phyloP scores from a whole-genome alignment of 1,140 invertebrate species.

The Pachyrhynchus sulphureomaculatus region DNA sequence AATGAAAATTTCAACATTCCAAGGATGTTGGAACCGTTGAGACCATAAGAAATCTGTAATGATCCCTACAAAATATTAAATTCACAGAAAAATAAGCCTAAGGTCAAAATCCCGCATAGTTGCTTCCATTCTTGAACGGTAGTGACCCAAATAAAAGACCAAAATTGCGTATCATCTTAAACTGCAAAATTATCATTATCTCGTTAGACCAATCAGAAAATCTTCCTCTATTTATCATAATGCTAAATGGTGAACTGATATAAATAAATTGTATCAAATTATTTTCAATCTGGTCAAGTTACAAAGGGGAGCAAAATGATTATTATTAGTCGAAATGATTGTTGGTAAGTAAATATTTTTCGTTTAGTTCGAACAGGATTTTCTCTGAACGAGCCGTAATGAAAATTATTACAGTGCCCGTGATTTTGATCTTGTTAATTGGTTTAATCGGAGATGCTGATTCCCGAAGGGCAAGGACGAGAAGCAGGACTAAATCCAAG shows the following conservation, averaged over 20 bases:
- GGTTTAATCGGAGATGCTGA: constrained; percentile 35
- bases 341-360: constrained; percentile 4
- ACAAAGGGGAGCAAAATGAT: constrained; percentile 17
- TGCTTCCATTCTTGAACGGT: no score
- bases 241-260: constrained; percentile 11
- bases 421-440: constrained; percentile 35
- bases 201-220: constrained; percentile 16
- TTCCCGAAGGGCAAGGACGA: constrained; percentile 62
- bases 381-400: constrained; percentile 21
- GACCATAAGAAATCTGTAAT: no score
- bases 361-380: constrained; percentile 22
- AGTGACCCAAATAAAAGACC: no score
- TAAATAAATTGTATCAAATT: constrained; percentile 36
- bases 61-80: no score
- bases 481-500: constrained; percentile 70
- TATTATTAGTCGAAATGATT: constrained; percentile 2
- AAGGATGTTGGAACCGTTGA: no score
- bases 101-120: no score
- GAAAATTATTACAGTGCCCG: constrained; percentile 28
- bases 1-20: no score
- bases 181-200: constrained; percentile 14
- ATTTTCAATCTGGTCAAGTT: constrained; percentile 31
- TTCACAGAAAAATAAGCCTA: no score
- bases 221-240: constrained; percentile 13
- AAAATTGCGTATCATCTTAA: no score